These are phyloP conservation scores for Cladopsammia gracilis DNA, from an alignment of 64 coral and sea anemone species.

Conservation along the genomic window DNA sequence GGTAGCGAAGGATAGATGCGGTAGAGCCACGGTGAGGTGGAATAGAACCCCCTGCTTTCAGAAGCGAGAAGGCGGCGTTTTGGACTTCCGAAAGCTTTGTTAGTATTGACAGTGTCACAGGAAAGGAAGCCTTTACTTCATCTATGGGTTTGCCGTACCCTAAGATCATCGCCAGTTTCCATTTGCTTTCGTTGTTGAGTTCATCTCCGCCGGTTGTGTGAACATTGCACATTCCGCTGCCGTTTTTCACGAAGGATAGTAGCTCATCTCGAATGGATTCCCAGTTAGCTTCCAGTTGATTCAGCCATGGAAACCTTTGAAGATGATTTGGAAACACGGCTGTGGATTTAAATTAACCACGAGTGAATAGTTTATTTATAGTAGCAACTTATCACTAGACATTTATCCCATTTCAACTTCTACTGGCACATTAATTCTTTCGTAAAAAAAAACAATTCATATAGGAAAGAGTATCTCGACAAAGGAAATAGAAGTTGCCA, in stretches of 20 bases:
- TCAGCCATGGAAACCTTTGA: conserved; percentile 19
- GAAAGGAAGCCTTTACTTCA: not conserved
- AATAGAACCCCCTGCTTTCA: conserved; percentile 21
- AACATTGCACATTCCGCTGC: conserved; percentile 11
- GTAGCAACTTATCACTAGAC: too few relatives aligned
- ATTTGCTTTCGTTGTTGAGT: conserved; percentile 32
- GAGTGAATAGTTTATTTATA: too few relatives aligned
- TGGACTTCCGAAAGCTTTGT: conserved; percentile 26
- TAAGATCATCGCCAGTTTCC: conserved; percentile 33
- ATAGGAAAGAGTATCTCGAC: too few relatives aligned
- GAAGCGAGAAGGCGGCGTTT: conserved; percentile 29
- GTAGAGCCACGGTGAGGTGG: conserved; percentile 6
- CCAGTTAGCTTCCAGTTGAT: conserved; percentile 28
- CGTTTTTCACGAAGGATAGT: conserved; percentile 16
- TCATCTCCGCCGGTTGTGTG: conserved; percentile 19
- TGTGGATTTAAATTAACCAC: not conserved
- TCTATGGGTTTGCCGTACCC: conserved; percentile 29
- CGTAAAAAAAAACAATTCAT: too few relatives aligned
- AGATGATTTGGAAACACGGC: conserved; percentile 20
- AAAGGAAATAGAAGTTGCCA: too few relatives aligned
- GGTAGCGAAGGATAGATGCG: conserved; percentile 24
- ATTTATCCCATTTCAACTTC: too few relatives aligned
- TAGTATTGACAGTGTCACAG: not conserved
- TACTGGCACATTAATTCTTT: too few relatives aligned
- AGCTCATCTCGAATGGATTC: conserved; percentile 43